A percentile compares a stretch with the other conserved stretches of the same genome.
Conservation (phyloP, 2,113 vertebrate species). For the Chionomys nivalis region DNA sequence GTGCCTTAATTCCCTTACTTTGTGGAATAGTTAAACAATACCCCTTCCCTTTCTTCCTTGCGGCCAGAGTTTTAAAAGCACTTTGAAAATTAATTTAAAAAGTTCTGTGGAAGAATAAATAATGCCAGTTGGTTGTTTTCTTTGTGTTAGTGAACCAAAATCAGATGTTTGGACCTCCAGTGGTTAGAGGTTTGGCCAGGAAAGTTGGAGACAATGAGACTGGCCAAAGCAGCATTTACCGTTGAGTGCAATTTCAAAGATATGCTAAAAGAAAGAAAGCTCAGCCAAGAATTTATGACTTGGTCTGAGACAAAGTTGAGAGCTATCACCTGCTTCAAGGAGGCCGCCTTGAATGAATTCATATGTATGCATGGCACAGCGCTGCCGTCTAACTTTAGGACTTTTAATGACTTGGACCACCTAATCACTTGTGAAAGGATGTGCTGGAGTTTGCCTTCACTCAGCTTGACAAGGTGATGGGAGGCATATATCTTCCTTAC, state of each 20-base stretch:
- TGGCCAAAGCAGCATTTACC: slow-evolving; percentile 68
- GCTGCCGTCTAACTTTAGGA: slow-evolving; percentile 78
- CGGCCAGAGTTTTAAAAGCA: slow-evolving; percentile 37
- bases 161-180: slow-evolving; percentile 65
- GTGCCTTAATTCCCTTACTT: slow-evolving; percentile 31
- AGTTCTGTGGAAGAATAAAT: background rate
- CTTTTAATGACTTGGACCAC: slow-evolving; percentile 85
- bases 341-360: slow-evolving; percentile 72
- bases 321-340: slow-evolving; percentile 74
- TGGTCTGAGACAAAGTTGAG: slow-evolving; percentile 69
- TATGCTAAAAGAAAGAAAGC: slow-evolving; percentile 60
- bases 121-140: slow-evolving; percentile 60
- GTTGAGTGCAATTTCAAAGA: slow-evolving; percentile 75
- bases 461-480: slow-evolving; percentile 83
- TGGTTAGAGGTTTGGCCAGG: slow-evolving; percentile 62
- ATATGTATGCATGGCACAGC: slow-evolving; percentile 75
- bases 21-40: slow-evolving; percentile 2
- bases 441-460: slow-evolving; percentile 82
- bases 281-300: slow-evolving; percentile 68
- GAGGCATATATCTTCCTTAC: slow-evolving; percentile 82
- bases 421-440: slow-evolving; percentile 81
- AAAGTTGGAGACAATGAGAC: slow-evolving; percentile 75
- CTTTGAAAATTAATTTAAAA: slow-evolving; percentile 56
- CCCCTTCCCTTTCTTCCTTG: background rate
- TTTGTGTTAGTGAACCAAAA: slow-evolving; percentile 53